phyloP scores from a whole-genome alignment of 2,797 vertebrate genomes.

The Percopsis omiscomaycus region DNA sequence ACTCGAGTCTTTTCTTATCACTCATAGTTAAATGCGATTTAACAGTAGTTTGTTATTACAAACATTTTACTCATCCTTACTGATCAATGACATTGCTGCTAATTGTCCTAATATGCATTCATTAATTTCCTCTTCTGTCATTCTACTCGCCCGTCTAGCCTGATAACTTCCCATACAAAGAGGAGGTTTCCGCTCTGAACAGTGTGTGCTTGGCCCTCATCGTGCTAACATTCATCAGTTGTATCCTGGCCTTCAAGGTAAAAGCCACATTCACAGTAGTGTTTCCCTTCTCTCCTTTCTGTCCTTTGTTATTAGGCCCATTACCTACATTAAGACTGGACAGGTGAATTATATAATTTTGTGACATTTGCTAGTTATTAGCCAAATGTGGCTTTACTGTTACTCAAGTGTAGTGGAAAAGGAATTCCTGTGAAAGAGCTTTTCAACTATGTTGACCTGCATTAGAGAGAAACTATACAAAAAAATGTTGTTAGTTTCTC shows the following conservation, averaged over 20 bases:
- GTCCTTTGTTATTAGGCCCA: neutral
- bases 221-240: conserved; percentile 89
- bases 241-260: conserved; percentile 94
- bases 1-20: neutral
- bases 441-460: too few relatives aligned
- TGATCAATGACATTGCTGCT: neutral
- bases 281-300: neutral
- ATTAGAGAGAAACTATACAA: too few relatives aligned
- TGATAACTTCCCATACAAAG: conserved; percentile 91
- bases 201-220: conserved; percentile 87
- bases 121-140: neutral
- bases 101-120: neutral
- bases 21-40: neutral
- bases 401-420: conserved; percentile 9
- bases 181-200: conserved; percentile 90
- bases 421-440: neutral
- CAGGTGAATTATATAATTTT: neutral
- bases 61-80: neutral
- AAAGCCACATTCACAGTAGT: conserved; percentile 28
- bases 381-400: conserved; percentile 11
- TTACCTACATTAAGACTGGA: neutral
- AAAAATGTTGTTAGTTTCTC: neutral
- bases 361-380: conserved; percentile 1
- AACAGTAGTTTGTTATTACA: neutral
- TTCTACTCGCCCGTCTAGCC: conserved; percentile 75